Conservation (phyloP, 2,113 vertebrate genomes). For the Myodes glareolus region DNA sequence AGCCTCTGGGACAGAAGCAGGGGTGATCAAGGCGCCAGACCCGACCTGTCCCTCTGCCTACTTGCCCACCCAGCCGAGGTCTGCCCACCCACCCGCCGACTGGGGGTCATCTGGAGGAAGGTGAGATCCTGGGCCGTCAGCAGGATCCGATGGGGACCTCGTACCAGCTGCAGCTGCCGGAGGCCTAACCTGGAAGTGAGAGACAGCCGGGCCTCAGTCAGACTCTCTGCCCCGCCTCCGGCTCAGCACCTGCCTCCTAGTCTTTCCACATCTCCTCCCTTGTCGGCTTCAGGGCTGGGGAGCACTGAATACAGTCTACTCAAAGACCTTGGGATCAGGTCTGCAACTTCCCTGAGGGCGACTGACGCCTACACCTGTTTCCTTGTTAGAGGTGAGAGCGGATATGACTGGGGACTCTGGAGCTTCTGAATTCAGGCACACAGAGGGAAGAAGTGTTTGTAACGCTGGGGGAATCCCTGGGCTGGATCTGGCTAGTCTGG, state of each 20-base stretch:
- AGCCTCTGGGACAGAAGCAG: conserved; percentile 86
- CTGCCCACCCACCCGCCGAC: conserved; percentile 84
- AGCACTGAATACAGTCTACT: neutral
- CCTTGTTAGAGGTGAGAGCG: neutral
- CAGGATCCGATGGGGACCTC: conserved; percentile 90
- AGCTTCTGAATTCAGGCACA: neutral
- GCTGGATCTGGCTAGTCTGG: neutral
- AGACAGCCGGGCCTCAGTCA: neutral
- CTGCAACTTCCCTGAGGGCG: neutral
- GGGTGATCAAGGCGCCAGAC: neutral
- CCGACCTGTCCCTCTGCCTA: accelerated
- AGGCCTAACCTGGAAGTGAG: conserved; percentile 86
- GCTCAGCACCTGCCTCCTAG: neutral
- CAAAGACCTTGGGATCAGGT: neutral
- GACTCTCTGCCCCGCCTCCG: too few species aligned
- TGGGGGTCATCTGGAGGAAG: conserved; percentile 91
- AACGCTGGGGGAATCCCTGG: neutral
- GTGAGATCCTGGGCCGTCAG: conserved; percentile 91
- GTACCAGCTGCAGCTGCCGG: conserved; percentile 89
- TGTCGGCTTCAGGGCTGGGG: neutral
- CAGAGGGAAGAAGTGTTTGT: neutral
- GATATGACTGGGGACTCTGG: neutral
- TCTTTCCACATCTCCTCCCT: neutral
- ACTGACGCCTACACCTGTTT: too few species aligned
- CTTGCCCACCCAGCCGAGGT: neutral